Conservation (phyloP, 2,113 vertebrate species). For the Toxotes jaculatrix region DNA sequence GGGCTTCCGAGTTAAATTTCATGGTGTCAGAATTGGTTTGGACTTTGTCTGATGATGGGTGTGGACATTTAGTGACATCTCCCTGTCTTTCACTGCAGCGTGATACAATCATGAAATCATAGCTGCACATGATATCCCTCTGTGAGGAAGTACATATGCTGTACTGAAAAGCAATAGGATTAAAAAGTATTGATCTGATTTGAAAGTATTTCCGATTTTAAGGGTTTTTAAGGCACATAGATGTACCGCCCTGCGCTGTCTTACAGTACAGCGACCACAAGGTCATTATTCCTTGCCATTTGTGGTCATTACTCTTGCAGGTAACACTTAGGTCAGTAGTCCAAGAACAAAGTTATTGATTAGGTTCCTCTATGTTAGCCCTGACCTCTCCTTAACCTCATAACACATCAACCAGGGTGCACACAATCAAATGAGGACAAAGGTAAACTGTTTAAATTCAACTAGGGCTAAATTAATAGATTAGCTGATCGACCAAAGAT, state of each 20-base stretch:
- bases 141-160: not conserved
- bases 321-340: conserved; percentile 7
- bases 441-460: not conserved
- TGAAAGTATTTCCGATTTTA: conserved; percentile 35
- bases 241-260: not conserved
- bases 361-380: conserved; percentile 1
- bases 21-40: conserved; percentile 72
- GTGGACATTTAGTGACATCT: conserved; percentile 37
- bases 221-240: not conserved
- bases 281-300: not conserved
- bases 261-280: not conserved
- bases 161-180: conserved; percentile 37
- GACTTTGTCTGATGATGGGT: conserved; percentile 58
- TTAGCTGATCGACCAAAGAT: too few relatives aligned
- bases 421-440: not conserved
- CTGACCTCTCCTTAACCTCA: conserved; percentile 20
- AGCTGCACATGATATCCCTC: not conserved
- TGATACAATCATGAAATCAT: conserved; percentile 13
- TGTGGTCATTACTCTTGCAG: not conserved
- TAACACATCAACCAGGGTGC: not conserved
- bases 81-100: not conserved
- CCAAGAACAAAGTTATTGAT: conserved; percentile 30
- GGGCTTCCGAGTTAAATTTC: conserved; percentile 54
- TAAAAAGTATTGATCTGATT: conserved; percentile 40
- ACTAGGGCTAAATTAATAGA: too few relatives aligned